These are phyloP conservation scores for Manis crassicaudata DNA, from an alignment of 2,797 vertebrate species.

Conservation along the genomic window DNA sequence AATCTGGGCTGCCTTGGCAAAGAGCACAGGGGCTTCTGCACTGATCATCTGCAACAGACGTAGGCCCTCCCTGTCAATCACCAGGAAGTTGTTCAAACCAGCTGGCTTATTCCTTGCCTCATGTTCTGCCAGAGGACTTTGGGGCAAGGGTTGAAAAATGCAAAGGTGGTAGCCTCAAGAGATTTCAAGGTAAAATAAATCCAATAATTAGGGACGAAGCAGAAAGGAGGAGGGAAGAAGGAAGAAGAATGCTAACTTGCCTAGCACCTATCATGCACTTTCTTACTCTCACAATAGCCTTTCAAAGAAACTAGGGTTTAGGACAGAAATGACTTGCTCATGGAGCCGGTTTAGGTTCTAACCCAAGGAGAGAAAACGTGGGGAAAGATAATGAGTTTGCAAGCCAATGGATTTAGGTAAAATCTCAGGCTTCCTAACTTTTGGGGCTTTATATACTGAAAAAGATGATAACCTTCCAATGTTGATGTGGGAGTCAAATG, in stretches of 20 bases:
- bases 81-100: conserved; percentile 16
- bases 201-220: not conserved
- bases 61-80: conserved; percentile 46
- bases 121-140: not conserved
- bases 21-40: conserved; percentile 97
- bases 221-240: conserved; percentile 4
- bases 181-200: conserved; percentile 49
- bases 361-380: not conserved
- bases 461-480: conserved; percentile 8
- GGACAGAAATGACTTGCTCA: conserved; percentile 25
- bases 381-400: conserved; percentile 6
- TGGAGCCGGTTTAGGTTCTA: not conserved
- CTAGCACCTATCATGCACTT: not conserved
- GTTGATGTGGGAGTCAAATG: conserved; percentile 1
- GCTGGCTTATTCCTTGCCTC: not conserved
- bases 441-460: conserved; percentile 29
- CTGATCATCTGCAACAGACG: conserved; percentile 95
- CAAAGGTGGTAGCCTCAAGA: not conserved
- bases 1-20: conserved; percentile 99
- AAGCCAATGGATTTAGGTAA: not conserved
- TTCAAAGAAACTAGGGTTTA: conserved; percentile 51
- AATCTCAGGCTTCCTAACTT: conserved; percentile 31
- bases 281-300: conserved; percentile 28
- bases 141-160: not conserved
- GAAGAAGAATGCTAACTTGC: not conserved